A percentile compares a stretch with the other conserved stretches of the same genome.
Evolutionary conservation across 2,888 invertebrate genomes (phyloP).

Genomic region (Gymnoscelis rufifasciata): DNA sequence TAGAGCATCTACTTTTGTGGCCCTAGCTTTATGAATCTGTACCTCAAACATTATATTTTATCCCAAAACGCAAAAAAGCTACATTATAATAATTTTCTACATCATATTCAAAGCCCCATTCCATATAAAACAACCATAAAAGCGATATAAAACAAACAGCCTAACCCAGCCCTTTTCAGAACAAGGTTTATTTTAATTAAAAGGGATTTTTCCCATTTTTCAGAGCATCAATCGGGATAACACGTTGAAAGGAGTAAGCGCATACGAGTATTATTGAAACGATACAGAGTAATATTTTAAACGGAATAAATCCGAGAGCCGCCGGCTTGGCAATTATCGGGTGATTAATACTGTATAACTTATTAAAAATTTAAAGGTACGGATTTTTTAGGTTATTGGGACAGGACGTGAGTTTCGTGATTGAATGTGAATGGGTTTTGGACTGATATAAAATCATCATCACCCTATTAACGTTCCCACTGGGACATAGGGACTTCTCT

Average conservation of each 20-base stretch:
- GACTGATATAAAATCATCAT: no score
- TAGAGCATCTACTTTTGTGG: no score
- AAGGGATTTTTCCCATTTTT: constrained; percentile 15
- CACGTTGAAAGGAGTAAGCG: constrained; percentile 42
- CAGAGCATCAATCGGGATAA: constrained; percentile 48
- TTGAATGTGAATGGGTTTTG: background rate
- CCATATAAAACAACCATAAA: background rate
- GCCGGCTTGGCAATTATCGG: constrained; percentile 44
- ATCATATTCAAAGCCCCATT: background rate
- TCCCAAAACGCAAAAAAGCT: no score
- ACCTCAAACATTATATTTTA: no score
- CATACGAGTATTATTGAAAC: constrained; percentile 45
- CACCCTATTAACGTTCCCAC: no score
- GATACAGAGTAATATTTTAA: constrained; percentile 47
- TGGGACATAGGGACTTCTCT: no score
- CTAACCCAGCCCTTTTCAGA: background rate
- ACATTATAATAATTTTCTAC: background rate
- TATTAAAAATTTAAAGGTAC: constrained; percentile 36
- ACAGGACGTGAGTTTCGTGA: no score
- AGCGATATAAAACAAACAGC: background rate
- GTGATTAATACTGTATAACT: constrained; percentile 53
- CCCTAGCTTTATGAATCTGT: no score
- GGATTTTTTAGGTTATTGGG: background rate
- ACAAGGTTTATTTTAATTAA: constrained; percentile 1
- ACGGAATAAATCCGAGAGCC: constrained; percentile 34